phyloP scores from a whole-genome alignment of 92 coral and sea anemone genomes.

The Chrysogorgia sp. region DNA sequence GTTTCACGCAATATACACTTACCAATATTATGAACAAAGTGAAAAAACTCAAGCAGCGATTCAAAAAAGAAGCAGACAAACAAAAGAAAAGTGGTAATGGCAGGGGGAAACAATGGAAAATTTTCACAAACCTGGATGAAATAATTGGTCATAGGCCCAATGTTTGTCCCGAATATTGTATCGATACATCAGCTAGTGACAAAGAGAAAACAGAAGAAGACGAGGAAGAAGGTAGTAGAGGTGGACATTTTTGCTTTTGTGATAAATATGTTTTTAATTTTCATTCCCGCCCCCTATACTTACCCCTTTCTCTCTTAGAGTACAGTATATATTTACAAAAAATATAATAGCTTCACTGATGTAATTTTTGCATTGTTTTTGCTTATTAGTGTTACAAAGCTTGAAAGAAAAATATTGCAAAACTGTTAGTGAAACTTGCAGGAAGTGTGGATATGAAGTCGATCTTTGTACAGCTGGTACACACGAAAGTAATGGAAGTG shows the following conservation, averaged over 20 bases:
- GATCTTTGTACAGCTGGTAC: constrained; percentile 27
- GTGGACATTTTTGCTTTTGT: background rate
- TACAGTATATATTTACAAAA: no score
- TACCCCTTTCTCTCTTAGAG: no score
- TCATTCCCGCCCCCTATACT: no score
- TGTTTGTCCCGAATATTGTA: constrained; percentile 10
- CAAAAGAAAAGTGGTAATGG: constrained; percentile 44
- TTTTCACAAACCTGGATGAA: constrained; percentile 43
- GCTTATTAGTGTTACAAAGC: constrained; percentile 3
- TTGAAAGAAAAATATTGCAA: constrained; percentile 29
- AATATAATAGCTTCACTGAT: no score
- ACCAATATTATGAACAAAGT: constrained; percentile 48
- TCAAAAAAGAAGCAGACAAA: constrained; percentile 54
- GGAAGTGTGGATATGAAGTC: constrained; percentile 20
- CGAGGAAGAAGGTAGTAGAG: constrained; percentile 1
- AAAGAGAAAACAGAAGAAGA: constrained; percentile 17
- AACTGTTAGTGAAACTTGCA: constrained; percentile 19
- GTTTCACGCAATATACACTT: constrained; percentile 23
- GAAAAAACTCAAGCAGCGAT: constrained; percentile 56
- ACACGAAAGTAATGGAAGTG: constrained; percentile 35
- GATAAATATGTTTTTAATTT: background rate
- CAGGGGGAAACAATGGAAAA: constrained; percentile 52
- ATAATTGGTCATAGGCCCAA: constrained; percentile 49
- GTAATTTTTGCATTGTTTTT: no score
- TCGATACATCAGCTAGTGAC: constrained; percentile 42